phyloP scores from a whole-genome alignment of 2,888 invertebrate species.

The Nomada flava region DNA sequence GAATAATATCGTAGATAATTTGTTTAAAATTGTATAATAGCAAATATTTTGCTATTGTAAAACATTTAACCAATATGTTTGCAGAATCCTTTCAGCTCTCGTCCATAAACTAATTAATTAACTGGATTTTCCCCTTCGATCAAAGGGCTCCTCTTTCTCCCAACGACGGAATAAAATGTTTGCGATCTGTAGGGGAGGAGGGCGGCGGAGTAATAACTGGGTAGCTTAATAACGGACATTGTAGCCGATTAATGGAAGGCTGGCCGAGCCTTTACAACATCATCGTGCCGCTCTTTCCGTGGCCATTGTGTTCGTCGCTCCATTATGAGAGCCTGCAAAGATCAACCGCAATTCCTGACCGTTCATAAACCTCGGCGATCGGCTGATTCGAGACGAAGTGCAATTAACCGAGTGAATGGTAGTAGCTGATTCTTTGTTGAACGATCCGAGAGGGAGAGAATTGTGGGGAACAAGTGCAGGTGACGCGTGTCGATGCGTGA shows the following conservation, averaged over 20 bases:
- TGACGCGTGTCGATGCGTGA: background rate
- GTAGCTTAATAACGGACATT: slow-evolving; percentile 42
- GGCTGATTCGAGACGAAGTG: background rate
- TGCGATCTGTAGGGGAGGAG: background rate
- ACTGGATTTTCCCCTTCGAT: background rate
- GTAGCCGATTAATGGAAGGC: slow-evolving; percentile 43
- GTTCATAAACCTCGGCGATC: slow-evolving; percentile 13
- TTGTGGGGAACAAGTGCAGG: background rate
- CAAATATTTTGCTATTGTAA: no score
- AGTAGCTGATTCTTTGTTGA: background rate
- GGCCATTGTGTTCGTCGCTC: slow-evolving; percentile 44
- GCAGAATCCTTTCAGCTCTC: no score
- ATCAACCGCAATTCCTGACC: slow-evolving; percentile 37
- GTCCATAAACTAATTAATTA: background rate
- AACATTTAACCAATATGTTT: no score
- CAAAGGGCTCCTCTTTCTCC: background rate
- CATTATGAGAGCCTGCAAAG: slow-evolving; percentile 38
- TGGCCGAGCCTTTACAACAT: slow-evolving; percentile 39
- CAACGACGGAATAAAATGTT: slow-evolving; percentile 17
- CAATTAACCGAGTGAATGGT: slow-evolving; percentile 10
- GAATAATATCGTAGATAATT: no score
- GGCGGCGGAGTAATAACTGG: slow-evolving; percentile 34
- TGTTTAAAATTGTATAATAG: no score
- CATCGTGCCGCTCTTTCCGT: slow-evolving; percentile 41
- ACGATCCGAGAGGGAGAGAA: background rate